phyloP scores from a whole-genome alignment of 2,888 invertebrate genomes.

The Atrina japonica region DNA sequence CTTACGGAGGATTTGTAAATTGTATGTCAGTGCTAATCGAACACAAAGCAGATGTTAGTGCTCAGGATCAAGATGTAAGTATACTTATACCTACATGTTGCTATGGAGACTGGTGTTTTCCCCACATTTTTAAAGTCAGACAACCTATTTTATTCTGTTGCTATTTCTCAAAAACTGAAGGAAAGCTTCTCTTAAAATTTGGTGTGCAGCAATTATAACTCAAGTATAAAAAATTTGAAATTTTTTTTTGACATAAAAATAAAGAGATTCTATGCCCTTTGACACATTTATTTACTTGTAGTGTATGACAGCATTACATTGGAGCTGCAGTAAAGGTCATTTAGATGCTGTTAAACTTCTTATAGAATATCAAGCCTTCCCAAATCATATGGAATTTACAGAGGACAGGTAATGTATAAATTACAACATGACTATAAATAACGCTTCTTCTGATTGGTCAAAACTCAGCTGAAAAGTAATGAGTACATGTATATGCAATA shows the following conservation, averaged over 20 bases:
- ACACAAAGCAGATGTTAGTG: slow-evolving; percentile 77
- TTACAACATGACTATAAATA: no score
- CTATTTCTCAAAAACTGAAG: no score
- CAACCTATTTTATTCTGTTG: no score
- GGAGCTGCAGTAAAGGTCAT: slow-evolving; percentile 80
- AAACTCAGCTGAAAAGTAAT: no score
- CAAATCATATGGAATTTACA: slow-evolving; percentile 80
- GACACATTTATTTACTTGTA: slow-evolving; percentile 55
- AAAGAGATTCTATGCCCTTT: no score
- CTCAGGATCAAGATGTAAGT: slow-evolving; percentile 78
- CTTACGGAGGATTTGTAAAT: slow-evolving; percentile 79
- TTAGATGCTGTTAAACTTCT: slow-evolving; percentile 79
- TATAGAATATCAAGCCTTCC: slow-evolving; percentile 78
- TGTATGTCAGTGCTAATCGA: slow-evolving; percentile 81
- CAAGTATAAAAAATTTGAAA: neutral
- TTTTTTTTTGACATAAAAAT: no score
- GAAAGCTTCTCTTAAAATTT: no score
- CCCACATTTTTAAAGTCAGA: no score
- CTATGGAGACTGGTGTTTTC: no score
- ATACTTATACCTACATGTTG: neutral
- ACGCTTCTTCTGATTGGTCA: no score
- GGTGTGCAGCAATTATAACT: no score
- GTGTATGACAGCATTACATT: slow-evolving; percentile 80
- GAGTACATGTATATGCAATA: no score
- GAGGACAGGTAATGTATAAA: slow-evolving; percentile 78